These are phyloP conservation scores for Papilio demoleus DNA, from an alignment of 2,888 invertebrate genomes.

Conservation along the genomic window DNA sequence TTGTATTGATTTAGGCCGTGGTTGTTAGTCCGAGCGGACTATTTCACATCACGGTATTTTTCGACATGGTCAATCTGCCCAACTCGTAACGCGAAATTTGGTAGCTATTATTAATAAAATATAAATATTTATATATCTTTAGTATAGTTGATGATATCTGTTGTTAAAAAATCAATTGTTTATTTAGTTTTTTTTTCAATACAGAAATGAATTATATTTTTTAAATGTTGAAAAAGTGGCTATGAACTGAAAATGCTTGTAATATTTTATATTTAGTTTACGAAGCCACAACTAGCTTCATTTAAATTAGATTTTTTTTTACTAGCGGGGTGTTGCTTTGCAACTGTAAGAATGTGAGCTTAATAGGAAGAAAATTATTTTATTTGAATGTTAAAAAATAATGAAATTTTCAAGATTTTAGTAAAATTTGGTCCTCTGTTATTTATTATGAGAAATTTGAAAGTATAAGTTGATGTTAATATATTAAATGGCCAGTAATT, in stretches of 20 bases:
- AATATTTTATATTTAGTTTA: slow-evolving; percentile 27
- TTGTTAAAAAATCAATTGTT: slow-evolving; percentile 52
- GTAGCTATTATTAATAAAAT: slow-evolving; percentile 19
- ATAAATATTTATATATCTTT: slow-evolving; percentile 4
- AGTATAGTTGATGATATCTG: slow-evolving; percentile 40
- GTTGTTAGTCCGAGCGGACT: too few species aligned
- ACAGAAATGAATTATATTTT: slow-evolving; percentile 64
- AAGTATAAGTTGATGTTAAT: not conserved
- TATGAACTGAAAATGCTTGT: slow-evolving; percentile 60
- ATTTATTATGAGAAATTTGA: not conserved
- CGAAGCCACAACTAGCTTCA: slow-evolving; percentile 43
- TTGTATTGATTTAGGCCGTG: too few species aligned
- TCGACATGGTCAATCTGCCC: too few species aligned
- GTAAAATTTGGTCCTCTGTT: slow-evolving; percentile 8
- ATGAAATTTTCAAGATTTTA: not conserved
- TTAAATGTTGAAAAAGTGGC: slow-evolving; percentile 47
- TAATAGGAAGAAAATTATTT: slow-evolving; percentile 10
- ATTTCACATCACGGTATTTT: too few species aligned
- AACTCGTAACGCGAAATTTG: too few species aligned
- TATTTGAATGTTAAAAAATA: slow-evolving; percentile 1
- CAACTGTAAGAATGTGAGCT: slow-evolving; percentile 23
- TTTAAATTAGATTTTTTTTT: slow-evolving; percentile 37
- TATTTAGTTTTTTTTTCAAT: slow-evolving; percentile 59
- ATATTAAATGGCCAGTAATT: not conserved
- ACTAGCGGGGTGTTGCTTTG: slow-evolving; percentile 35